A percentile compares a stretch with the other conserved stretches of the same genome.
Conservation (phyloP, 1,140 invertebrate species). For the Metopolophium dirhodum region DNA sequence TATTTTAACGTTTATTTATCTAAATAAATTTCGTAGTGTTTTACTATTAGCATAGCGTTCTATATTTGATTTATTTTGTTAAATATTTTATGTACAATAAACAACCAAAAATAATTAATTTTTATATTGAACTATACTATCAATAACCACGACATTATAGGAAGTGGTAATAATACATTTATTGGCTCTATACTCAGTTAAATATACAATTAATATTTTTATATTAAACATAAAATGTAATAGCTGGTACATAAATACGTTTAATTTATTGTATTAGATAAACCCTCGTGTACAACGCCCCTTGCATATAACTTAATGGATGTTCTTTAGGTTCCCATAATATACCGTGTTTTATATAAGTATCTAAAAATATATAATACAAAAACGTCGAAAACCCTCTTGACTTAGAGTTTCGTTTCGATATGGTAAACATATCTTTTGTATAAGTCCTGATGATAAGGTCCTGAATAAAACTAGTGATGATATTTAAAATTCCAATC, state of each 20-base stretch:
- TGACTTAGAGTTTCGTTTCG: neutral
- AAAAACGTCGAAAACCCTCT: neutral
- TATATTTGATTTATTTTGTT: neutral
- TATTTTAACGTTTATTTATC: neutral
- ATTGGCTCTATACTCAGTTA: neutral
- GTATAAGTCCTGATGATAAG: neutral
- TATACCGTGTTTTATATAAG: neutral
- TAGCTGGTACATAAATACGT: neutral
- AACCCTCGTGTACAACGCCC: neutral
- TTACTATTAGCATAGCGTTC: neutral
- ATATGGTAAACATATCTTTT: conserved; percentile 4
- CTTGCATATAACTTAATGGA: neutral
- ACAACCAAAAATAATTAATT: neutral
- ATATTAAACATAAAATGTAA: neutral
- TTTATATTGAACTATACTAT: neutral
- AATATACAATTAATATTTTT: neutral
- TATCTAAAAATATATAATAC: neutral
- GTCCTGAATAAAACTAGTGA: neutral
- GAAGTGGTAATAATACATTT: neutral
- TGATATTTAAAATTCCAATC: conserved; percentile 36
- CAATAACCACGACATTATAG: neutral
- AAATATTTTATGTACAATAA: neutral
- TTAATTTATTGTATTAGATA: neutral
- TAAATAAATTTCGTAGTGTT: neutral
- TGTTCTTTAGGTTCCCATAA: neutral